Evolutionary conservation across 1,140 invertebrate species (phyloP), one percentile per base, ranked within the genome.

Genomic region (Tetramorium alpestre): DNA sequence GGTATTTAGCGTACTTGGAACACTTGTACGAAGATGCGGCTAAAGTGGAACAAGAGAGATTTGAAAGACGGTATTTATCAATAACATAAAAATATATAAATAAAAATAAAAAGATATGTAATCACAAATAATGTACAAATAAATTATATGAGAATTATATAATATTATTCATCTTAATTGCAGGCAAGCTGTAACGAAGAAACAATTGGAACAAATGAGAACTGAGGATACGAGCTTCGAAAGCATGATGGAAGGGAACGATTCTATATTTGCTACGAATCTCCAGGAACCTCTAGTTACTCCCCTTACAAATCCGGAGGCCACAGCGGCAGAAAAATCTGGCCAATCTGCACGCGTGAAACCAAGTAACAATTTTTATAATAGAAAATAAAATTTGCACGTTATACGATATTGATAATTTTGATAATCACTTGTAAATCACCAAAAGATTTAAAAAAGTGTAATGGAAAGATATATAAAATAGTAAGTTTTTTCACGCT

Each of bases 1-100:
- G 99, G 49, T 98, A 98, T 91, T 96, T 99, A 1, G 97, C 97
- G n/a, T 98, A 97, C 93, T 94, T 98, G 6, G 98, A 98, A 92
- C 96, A 97, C 87, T 96, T 97, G 85, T 96, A 98, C 67, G 97
- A 98, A 90, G 97, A 98, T 75, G 95, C 96, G 56, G 96, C 97
- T 58, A 96, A 96, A 90, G 92, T 94, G 1, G 98, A 98, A 89
- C 96, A 97, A 54, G 97, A 98, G 91, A 96, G 97, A 92, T 96
- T 97, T 87, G 96, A 97, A 93, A 93, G 92, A 86, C 93, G 94
- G 94, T 93, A 82, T 51, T 41, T 62, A 41, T 73, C 18, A 33
- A 13, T 2, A 49, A 33, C 2, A 60, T 25, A 41, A 18, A 76
- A 16, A 54, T 38, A 56, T 10, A 28, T 47, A 28, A 44, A 67